These are phyloP conservation scores for Drosophila equinoxialis DNA, from an alignment of 1,140 invertebrate genomes.

Conservation along the genomic window DNA sequence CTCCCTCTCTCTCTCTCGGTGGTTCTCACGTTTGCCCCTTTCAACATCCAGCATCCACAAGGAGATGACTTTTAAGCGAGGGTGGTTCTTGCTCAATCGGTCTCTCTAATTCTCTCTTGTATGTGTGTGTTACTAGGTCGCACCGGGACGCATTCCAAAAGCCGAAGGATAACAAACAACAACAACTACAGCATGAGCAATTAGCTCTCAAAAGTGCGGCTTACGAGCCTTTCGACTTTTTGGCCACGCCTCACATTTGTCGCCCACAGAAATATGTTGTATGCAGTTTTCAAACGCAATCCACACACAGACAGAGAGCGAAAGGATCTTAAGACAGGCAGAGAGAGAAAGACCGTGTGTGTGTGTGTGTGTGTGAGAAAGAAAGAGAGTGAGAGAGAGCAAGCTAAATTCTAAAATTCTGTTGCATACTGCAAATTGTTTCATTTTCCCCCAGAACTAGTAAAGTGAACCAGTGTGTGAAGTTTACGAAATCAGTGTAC, in stretches of 20 bases:
- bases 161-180: conserved; percentile 2
- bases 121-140: conserved; percentile 67
- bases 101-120: neutral
- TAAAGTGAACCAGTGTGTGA: conserved; percentile 1
- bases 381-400: neutral
- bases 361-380: neutral
- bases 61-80: neutral
- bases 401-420: conserved; percentile 29
- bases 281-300: conserved; percentile 11
- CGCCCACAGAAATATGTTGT: conserved; percentile 7
- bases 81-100: neutral
- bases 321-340: conserved; percentile 9
- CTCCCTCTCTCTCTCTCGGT: neutral
- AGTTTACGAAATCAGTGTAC: neutral
- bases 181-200: neutral
- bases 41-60: conserved; percentile 1
- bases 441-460: conserved; percentile 40
- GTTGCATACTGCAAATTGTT: conserved; percentile 71
- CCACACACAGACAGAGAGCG: conserved; percentile 13
- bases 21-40: neutral
- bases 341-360: neutral
- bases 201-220: conserved; percentile 30
- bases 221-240: conserved; percentile 24
- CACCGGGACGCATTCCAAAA: conserved; percentile 58
- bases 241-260: conserved; percentile 18